phyloP scores from a whole-genome alignment of 2,888 invertebrate species.

The Euphydryas editha region DNA sequence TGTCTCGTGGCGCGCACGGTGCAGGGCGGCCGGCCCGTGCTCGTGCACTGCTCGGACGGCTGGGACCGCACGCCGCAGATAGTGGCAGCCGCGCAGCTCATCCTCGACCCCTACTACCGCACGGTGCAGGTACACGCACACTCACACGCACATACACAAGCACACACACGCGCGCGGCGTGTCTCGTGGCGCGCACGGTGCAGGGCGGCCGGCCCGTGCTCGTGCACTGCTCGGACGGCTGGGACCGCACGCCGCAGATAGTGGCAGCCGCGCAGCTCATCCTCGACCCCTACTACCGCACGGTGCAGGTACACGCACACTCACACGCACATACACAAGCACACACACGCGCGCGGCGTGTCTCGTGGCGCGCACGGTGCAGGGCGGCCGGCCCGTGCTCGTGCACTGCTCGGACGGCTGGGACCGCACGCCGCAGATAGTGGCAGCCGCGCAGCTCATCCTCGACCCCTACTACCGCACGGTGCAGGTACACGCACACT shows the following conservation, averaged over 20 bases:
- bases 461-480: constrained; percentile 98
- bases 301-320: constrained; percentile 87
- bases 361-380: constrained; percentile 91
- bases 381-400: constrained; percentile 94
- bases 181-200: constrained; percentile 91
- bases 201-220: constrained; percentile 95
- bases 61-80: constrained; percentile 99
- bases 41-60: constrained; percentile 99
- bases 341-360: constrained; percentile 74
- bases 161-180: constrained; percentile 68
- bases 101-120: constrained; percentile 97
- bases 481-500: constrained; percentile 85
- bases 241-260: constrained; percentile 99
- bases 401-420: constrained; percentile 99
- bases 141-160: neutral
- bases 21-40: constrained; percentile 93
- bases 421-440: constrained; percentile 99
- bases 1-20: constrained; percentile 91
- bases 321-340: neutral
- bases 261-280: constrained; percentile 96
- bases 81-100: constrained; percentile 94
- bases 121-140: constrained; percentile 89
- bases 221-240: constrained; percentile 99
- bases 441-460: constrained; percentile 95
- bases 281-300: constrained; percentile 97